Base-by-base conservation (phyloP, 2,797 vertebrate species). In the Dromococcyx pavoninus region DNA sequence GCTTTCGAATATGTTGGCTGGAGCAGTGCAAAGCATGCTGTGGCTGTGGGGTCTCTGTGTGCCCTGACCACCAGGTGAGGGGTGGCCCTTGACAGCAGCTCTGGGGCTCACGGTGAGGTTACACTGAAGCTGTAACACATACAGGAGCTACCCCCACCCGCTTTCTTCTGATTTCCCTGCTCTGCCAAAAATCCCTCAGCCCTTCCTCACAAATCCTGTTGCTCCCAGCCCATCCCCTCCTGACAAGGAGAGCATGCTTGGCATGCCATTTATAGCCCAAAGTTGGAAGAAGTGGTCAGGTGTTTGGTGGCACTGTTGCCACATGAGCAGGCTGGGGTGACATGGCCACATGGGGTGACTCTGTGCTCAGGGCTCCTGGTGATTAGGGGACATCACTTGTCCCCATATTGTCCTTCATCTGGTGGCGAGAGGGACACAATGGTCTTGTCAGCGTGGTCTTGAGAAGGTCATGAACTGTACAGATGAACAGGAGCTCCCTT, bases 21-120 rank as follows among this genome's bases (percentile, higher is more conserved):
- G 98, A 97, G 50, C 56, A 96, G 98, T 3, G 98, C 98, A 53
- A 99, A 98, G 94, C 98, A 99, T 0, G 92, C 81, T 0, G 98
- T 99, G 73, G 98, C 98, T 21, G 98, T 94, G 50, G 99, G 99
- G 17, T 99, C 99, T 1, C 97, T 99, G 58, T 99, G 98, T 35
- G 98, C 99, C 18, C 97, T 99, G 76, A 98, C 98, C 32, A 98
- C 98, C 88, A 99, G 99, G 99, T 97, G 89, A 94, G 92, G 7
- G 5, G 13, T 0, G 0, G 30, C 33, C 39, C 44, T 32, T 71
- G 50, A 61, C 3, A 24, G 25, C 3, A 1, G 16, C 53, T 66
- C 73, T 84, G 62, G 62, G 66, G 7, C 77, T 71, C 53, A 69
- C 60, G 73, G 37, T 43, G 58, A 74, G 51, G 19, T 21, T 66